Evolutionary conservation across 2,797 vertebrate species (phyloP).

Genomic region (Anguilla anguilla): DNA sequence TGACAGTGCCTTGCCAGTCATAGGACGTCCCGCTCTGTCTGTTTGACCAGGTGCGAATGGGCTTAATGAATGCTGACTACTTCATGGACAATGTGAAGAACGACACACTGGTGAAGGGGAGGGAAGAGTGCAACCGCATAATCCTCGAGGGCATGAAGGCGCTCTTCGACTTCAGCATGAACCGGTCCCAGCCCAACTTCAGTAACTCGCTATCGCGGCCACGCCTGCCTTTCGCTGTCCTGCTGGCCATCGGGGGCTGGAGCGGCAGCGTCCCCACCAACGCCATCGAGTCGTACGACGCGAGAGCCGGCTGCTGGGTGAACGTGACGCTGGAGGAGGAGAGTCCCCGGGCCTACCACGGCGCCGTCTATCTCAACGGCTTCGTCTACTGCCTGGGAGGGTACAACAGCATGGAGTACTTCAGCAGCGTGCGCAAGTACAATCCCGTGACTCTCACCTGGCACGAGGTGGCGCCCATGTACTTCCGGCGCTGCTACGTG

Average conservation of each 20-base stretch:
- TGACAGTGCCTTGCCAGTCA: background rate
- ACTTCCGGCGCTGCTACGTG: conserved; percentile 72
- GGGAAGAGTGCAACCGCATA: conserved; percentile 47
- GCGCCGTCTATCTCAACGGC: conserved; percentile 68
- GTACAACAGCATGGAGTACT: conserved; percentile 72
- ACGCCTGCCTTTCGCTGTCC: conserved; percentile 68
- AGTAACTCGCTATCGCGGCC: conserved; percentile 63
- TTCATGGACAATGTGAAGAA: conserved; percentile 24
- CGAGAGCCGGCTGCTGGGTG: conserved; percentile 69
- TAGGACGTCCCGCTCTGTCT: background rate
- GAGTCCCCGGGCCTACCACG: conserved; percentile 70
- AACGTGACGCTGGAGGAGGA: conserved; percentile 64
- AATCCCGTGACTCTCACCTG: conserved; percentile 67
- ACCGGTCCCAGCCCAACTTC: conserved; percentile 49
- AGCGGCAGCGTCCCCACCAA: conserved; percentile 70
- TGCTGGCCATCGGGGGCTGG: conserved; percentile 77
- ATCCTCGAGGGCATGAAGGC: conserved; percentile 65
- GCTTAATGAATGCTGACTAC: conserved; percentile 25
- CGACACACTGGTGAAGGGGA: conserved; percentile 22
- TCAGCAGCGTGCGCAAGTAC: conserved; percentile 72
- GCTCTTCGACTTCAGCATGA: conserved; percentile 67
- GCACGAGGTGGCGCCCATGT: conserved; percentile 77
- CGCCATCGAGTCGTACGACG: conserved; percentile 68
- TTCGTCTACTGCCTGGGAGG: conserved; percentile 71
- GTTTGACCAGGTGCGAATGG: conserved; percentile 24